These are phyloP conservation scores for Anguilla japonica DNA, from an alignment of 2,113 vertebrate species.

Conservation along the genomic window DNA sequence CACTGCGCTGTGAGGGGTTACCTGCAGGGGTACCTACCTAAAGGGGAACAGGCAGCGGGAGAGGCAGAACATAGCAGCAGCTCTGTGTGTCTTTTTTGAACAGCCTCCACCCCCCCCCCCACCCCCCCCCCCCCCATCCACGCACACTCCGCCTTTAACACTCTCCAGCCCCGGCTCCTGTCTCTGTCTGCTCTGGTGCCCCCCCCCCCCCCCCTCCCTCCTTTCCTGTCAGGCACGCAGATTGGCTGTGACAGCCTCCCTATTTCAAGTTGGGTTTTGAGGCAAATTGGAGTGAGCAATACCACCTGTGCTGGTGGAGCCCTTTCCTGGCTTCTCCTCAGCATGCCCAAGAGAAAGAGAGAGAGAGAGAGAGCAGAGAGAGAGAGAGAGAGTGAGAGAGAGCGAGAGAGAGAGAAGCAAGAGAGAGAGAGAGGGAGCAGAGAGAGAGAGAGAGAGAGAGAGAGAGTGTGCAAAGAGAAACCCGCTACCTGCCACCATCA, in stretches of 20 bases:
- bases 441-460: background rate
- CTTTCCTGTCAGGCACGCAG: background rate
- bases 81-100: background rate
- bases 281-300: slow-evolving; percentile 6
- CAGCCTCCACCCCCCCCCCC: background rate
- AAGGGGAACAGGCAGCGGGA: slow-evolving; percentile 45
- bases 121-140: background rate
- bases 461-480: background rate
- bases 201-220: background rate
- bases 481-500: slow-evolving; percentile 9
- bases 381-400: background rate
- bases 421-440: background rate
- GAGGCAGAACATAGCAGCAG: slow-evolving; percentile 48
- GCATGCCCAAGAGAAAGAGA: background rate
- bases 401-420: background rate
- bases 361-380: background rate
- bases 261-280: slow-evolving; percentile 16
- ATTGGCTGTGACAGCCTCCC: slow-evolving; percentile 18
- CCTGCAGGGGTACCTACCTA: slow-evolving; percentile 35
- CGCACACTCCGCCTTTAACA: background rate
- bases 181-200: background rate
- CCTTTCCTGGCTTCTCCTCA: too few relatives aligned
- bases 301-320: slow-evolving; percentile 23
- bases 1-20: slow-evolving; percentile 41
- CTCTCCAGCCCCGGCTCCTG: background rate